Evolutionary conservation across 2,888 invertebrate genomes (phyloP), one percentile per base, ranked within the genome.

Genomic region (Encarsia formosa): DNA sequence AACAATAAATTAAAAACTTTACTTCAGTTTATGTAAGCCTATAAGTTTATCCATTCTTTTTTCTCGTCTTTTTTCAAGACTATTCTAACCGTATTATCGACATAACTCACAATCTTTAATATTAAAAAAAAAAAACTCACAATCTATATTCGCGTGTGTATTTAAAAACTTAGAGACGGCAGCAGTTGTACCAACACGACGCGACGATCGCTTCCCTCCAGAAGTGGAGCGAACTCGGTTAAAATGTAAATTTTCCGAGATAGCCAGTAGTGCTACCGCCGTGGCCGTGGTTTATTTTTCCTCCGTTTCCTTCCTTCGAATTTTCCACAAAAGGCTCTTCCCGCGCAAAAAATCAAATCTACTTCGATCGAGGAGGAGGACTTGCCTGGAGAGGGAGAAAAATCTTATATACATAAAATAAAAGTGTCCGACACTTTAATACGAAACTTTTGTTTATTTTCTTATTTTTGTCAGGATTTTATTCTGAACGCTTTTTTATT

Each of bases 131-230:
- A n/a, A n/a, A n/a, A n/a, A n/a, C n/a, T n/a, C n/a, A n/a, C n/a
- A n/a, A n/a, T n/a, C n/a, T n/a, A n/a, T n/a, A 13, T 9, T 18
- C 13, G 20, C 18, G 6, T 29, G n/a, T 37, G 38, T 42, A 47
- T 35, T 50, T 47, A 50, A 50, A 50, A 43, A 50, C 47, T 35
- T 42, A 34, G 23, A 50, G 47, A 50, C 40, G 16, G 29, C 44
- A 38, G 50, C 32, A 54, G n/a, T 47, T 50, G 42, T 54, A 48
- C 51, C 40, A 44, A 51, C 51, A 40, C 41, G 41, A 55, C 44
- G 50, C 48, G 42, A 29, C 39, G 16, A 9, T 18, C 23, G 18
- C 15, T 22, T 13, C 3, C 6, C 32, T 13, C 32, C n/a, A n/a
- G 32, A 13, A 2, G 13, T 6, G 35, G 31, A 20, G 9, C 43